A percentile compares a stretch with the other conserved stretches of the same genome.
phyloP scores from a whole-genome alignment of 92 coral and sea anemone genomes.

The Phenganax marumi region DNA sequence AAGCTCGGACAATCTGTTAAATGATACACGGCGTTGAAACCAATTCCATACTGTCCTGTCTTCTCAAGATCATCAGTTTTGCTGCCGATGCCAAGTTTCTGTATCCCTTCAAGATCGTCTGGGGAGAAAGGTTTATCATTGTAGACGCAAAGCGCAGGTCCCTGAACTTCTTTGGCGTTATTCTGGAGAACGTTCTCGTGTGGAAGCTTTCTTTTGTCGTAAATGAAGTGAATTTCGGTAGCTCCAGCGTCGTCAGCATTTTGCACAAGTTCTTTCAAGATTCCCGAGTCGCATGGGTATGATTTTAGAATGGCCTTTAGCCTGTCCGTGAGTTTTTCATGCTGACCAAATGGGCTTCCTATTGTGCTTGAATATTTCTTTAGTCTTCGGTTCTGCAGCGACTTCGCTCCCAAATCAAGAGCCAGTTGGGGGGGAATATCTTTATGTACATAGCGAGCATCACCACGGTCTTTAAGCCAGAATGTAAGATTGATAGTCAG shows the following conservation, averaged over 20 bases:
- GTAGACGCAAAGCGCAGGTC: conserved; percentile 94
- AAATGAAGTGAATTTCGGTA: conserved; percentile 80
- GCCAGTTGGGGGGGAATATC: conserved; percentile 78
- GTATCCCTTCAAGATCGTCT: conserved; percentile 79
- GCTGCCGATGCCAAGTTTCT: conserved; percentile 79
- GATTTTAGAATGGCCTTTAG: conserved; percentile 73
- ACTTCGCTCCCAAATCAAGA: conserved; percentile 77
- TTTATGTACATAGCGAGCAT: conserved; percentile 66
- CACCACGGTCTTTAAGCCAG: conserved; percentile 66
- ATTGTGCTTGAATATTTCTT: conserved; percentile 71
- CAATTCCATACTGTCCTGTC: conserved; percentile 83
- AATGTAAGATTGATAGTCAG: conserved; percentile 84
- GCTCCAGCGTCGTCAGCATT: conserved; percentile 96
- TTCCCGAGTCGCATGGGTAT: conserved; percentile 89
- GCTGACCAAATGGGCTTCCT: conserved; percentile 89
- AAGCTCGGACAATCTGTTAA: conserved; percentile 96
- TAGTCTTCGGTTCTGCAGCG: conserved; percentile 63
- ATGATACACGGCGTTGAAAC: conserved; percentile 93
- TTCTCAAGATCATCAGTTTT: conserved; percentile 69
- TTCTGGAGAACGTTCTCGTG: conserved; percentile 72
- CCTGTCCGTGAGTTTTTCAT: conserved; percentile 74
- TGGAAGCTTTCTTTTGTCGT: conserved; percentile 86
- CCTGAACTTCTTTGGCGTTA: conserved; percentile 80
- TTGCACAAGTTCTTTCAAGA: conserved; percentile 86
- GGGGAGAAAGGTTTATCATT: conserved; percentile 77